These are phyloP conservation scores for Eulithis testata DNA, from an alignment of 2,888 invertebrate genomes.

Conservation along the genomic window DNA sequence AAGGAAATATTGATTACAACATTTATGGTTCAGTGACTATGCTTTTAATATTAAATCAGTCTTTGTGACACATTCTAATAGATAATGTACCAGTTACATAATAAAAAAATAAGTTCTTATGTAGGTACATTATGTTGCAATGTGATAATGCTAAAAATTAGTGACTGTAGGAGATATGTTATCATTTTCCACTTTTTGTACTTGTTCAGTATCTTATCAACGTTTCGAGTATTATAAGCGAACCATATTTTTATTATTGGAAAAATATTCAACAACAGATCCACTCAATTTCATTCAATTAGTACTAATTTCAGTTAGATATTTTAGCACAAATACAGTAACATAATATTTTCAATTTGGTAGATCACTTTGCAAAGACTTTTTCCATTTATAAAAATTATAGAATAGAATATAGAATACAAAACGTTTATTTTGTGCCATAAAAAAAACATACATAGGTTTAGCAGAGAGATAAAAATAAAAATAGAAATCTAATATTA, in stretches of 20 bases:
- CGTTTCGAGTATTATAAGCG: constrained; percentile 17
- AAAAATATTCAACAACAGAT: constrained; percentile 6
- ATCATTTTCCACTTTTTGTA: constrained; percentile 43
- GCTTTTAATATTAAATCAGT: background rate
- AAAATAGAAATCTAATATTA: too few species aligned
- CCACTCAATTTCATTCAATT: background rate
- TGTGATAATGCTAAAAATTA: constrained; percentile 37
- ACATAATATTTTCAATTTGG: too few species aligned
- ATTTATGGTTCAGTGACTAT: constrained; percentile 21
- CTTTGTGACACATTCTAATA: constrained; percentile 19
- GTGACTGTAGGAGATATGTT: constrained; percentile 44
- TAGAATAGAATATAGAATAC: too few species aligned
- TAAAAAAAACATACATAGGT: too few species aligned
- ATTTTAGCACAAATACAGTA: too few species aligned
- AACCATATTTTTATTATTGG: constrained; percentile 13
- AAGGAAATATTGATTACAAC: constrained; percentile 28
- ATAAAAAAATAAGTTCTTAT: background rate
- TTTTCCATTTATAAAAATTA: background rate
- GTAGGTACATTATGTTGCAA: constrained; percentile 24
- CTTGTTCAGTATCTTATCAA: constrained; percentile 51
- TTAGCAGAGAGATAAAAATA: too few species aligned
- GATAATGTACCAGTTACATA: too few species aligned
- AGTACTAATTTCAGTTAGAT: too few species aligned
- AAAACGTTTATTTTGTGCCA: too few species aligned
- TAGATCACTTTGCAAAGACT: too few species aligned